A percentile compares a stretch with the other conserved stretches of the same genome.
Conservation (phyloP, 2,888 invertebrate species). For the Ormyrus thymus region DNA sequence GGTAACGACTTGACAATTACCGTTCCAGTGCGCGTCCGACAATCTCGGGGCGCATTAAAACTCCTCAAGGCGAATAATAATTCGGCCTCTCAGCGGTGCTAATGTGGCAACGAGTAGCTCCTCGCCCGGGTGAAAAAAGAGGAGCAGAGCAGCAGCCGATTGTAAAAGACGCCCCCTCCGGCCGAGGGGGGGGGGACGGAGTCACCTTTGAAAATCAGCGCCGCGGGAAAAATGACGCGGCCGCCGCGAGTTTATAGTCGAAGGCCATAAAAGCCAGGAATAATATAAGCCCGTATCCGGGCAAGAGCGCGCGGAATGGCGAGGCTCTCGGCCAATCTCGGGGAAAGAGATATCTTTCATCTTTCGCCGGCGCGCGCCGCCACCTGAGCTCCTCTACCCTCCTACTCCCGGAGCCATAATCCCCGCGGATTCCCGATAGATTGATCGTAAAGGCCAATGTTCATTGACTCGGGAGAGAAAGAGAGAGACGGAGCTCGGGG, state of each 20-base stretch:
- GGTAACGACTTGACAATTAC: conserved; percentile 47
- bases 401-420: conserved; percentile 50
- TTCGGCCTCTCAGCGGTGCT: neutral
- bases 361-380: conserved; percentile 61
- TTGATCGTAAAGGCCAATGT: conserved; percentile 64
- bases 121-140: neutral
- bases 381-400: conserved; percentile 26
- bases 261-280: conserved; percentile 62
- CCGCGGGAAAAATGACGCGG: conserved; percentile 55
- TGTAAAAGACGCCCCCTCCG: too few relatives aligned
- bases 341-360: conserved; percentile 64
- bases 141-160: conserved; percentile 6
- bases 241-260: conserved; percentile 61
- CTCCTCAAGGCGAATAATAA: conserved; percentile 37
- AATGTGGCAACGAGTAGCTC: conserved; percentile 37
- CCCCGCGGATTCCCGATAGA: conserved; percentile 60
- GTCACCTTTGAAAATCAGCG: conserved; percentile 52
- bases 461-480: conserved; percentile 56
- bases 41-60: conserved; percentile 13
- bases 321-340: conserved; percentile 57
- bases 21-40: neutral
- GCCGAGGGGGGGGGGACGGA: neutral
- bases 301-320: conserved; percentile 56
- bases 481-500: conserved; percentile 9
- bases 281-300: conserved; percentile 64